phyloP scores from a whole-genome alignment of 2,113 vertebrate species.

The Motacilla alba region DNA sequence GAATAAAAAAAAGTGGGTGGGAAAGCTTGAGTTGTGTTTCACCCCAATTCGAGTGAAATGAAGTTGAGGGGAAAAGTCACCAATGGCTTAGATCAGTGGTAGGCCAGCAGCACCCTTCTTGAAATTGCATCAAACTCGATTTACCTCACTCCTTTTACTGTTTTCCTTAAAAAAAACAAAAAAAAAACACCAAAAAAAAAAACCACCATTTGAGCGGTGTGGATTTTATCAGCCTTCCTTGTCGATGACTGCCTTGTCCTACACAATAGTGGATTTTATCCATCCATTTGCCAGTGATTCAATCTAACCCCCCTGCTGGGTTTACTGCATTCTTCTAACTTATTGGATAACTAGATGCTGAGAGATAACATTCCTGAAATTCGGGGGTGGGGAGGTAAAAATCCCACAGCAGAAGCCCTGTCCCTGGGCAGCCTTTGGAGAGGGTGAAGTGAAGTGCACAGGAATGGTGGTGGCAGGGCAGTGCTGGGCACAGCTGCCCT shows the following conservation, averaged over 20 bases:
- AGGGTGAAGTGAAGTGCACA: conserved; percentile 26
- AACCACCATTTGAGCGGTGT: background rate
- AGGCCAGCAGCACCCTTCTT: background rate
- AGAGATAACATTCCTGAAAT: conserved; percentile 85
- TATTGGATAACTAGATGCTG: conserved; percentile 83
- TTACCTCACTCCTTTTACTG: background rate
- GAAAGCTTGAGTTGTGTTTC: background rate
- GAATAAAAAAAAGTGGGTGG: rapidly evolving
- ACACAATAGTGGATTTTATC: conserved; percentile 71
- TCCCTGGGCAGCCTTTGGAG: conserved; percentile 65
- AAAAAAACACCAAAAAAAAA: background rate
- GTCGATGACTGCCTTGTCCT: conserved; percentile 44
- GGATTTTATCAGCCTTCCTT: conserved; percentile 46
- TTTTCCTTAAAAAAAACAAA: background rate
- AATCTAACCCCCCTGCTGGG: conserved; percentile 78
- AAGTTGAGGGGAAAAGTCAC: background rate
- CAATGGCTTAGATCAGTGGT: background rate
- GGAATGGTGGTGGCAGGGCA: conserved; percentile 3
- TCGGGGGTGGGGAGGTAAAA: conserved; percentile 61
- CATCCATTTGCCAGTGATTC: conserved; percentile 80
- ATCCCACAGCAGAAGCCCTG: background rate
- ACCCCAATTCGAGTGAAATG: background rate
- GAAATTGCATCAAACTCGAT: background rate
- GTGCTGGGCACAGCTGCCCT: background rate
- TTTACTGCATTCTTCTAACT: conserved; percentile 82